A percentile compares a stretch with the other conserved stretches of the same genome.
Conservation (phyloP, 2,113 vertebrate species). For the Crotalus tigris region DNA sequence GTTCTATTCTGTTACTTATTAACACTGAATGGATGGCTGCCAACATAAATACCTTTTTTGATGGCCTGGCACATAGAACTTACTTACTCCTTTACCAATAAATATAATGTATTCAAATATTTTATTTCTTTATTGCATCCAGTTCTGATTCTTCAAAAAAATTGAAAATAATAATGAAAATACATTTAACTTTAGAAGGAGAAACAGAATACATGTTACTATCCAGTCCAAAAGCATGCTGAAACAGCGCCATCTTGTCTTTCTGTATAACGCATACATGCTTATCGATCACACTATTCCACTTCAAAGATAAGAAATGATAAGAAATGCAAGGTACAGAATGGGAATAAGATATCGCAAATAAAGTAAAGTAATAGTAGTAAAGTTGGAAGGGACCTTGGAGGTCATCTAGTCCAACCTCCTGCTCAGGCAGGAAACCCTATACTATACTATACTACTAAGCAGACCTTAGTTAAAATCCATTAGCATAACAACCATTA, state of each 20-base stretch:
- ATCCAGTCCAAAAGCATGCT: neutral
- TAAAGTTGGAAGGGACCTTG: too few relatives aligned
- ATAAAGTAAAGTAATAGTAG: neutral
- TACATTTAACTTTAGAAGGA: neutral
- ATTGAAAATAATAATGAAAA: neutral
- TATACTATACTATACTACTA: neutral
- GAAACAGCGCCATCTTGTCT: neutral
- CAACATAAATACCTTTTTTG: neutral
- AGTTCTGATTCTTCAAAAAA: neutral
- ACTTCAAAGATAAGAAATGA: neutral
- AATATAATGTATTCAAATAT: neutral
- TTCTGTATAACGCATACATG: neutral
- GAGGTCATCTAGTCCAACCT: too few relatives aligned
- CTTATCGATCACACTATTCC: neutral
- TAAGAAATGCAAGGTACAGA: neutral
- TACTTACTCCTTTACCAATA: neutral
- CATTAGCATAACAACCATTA: neutral
- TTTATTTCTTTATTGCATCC: neutral
- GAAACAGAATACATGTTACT: neutral
- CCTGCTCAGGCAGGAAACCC: too few relatives aligned
- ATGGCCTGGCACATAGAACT: neutral
- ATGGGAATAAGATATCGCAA: neutral
- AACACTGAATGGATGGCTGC: neutral
- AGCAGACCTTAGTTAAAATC: neutral
- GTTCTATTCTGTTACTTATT: neutral